These are phyloP conservation scores for Brotula barbata DNA, from an alignment of 2,797 vertebrate genomes.

Conservation along the genomic window DNA sequence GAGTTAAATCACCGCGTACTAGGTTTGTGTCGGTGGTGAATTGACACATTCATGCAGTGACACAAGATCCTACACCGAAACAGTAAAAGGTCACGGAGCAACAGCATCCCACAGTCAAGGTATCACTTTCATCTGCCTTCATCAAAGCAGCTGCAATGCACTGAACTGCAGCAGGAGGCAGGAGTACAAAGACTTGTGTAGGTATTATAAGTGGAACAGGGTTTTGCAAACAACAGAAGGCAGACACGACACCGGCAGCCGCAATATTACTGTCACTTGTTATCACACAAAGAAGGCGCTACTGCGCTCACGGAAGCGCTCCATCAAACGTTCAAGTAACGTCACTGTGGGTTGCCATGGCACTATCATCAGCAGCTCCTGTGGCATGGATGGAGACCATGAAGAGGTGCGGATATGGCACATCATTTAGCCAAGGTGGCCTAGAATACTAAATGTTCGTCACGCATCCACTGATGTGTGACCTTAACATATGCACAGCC, in stretches of 20 bases:
- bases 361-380: constrained; percentile 29
- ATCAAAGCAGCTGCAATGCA: constrained; percentile 18
- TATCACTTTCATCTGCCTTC: constrained; percentile 21
- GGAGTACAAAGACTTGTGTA: constrained; percentile 9
- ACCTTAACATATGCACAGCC: constrained; percentile 13
- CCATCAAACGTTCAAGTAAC: constrained; percentile 35
- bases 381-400: constrained; percentile 24
- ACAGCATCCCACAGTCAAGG: constrained; percentile 11
- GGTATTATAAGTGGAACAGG: constrained; percentile 15
- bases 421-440: constrained; percentile 13
- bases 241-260: constrained; percentile 11
- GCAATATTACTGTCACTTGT: constrained; percentile 20
- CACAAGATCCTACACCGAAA: constrained; percentile 16
- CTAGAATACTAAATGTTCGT: constrained; percentile 7
- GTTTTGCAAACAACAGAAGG: constrained; percentile 4
- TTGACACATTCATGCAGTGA: constrained; percentile 26
- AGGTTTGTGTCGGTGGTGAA: constrained; percentile 2
- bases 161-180: constrained; percentile 1
- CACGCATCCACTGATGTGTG: constrained; percentile 2
- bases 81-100: constrained; percentile 13
- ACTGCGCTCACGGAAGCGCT: constrained; percentile 5
- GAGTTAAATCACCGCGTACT: constrained; percentile 13
- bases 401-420: constrained; percentile 11
- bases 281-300: constrained; percentile 4
- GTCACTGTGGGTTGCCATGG: constrained; percentile 53